phyloP scores from a whole-genome alignment of 2,113 vertebrate species.

The Aramus guarauna region DNA sequence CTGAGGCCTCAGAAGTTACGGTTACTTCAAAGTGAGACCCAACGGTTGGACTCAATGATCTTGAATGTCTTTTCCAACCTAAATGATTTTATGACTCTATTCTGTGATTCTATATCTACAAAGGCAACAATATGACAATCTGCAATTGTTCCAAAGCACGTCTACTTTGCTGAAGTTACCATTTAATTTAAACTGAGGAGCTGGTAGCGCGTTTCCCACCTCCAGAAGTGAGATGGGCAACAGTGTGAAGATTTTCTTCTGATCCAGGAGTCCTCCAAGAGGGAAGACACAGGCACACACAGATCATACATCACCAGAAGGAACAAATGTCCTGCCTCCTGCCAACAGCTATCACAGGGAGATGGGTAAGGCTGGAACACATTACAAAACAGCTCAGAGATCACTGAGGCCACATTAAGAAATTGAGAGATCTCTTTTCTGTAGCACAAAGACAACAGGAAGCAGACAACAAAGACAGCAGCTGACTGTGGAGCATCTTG shows the following conservation, averaged over 20 bases:
- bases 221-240: neutral
- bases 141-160: neutral
- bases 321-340: neutral
- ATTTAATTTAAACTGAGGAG: neutral
- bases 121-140: neutral
- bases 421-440: neutral
- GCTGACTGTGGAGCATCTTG: neutral
- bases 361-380: neutral
- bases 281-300: neutral
- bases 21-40: neutral
- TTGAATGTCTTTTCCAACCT: neutral
- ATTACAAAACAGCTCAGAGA: neutral
- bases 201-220: neutral
- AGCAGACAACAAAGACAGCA: neutral
- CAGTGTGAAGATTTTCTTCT: neutral
- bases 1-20: neutral
- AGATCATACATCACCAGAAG: neutral
- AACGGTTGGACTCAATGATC: neutral
- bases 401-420: neutral
- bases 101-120: neutral
- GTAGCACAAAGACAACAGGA: neutral
- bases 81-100: neutral
- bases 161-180: neutral
- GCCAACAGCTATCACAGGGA: neutral
- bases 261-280: neutral